Evolutionary conservation across 1,140 invertebrate genomes (phyloP), one percentile per base, ranked within the genome.

Genomic region (Medauroidea extradentata): DNA sequence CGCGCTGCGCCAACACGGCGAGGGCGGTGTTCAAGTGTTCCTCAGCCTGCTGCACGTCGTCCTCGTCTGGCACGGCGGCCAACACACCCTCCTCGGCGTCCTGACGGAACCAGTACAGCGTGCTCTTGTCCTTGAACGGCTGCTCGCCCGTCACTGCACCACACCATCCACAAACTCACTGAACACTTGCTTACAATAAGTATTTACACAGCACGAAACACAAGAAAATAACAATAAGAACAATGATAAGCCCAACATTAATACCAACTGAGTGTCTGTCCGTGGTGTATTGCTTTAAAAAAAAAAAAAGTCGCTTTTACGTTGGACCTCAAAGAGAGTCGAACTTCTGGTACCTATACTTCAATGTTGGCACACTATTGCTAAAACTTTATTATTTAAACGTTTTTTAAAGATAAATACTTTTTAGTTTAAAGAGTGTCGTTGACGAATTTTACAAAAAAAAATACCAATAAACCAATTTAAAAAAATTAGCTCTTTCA

Each of bases 111-210:
- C 89, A 83, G 74, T 92, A 92, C 63, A 91, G 85, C 62, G 91
- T 81, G 72, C 88, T 89, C 75, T 91, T 91, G 76, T 93, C 90
- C 70, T 88, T 85, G 73, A 93, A 93, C 19, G 87, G 85, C 67
- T 90, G 87, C 68, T 92, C 89, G 60, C 84, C 83, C 56, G 85
- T 85, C n/a, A 90, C 89, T 86, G 67, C 25, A 72, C 69, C 34
- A 53, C 19, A 59, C 52, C 58, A 29, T 50, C 48, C 21, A 53
- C 48, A 50, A 50, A 3, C 23, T 18, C 21, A 24, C n/a, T n/a
- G n/a, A n/a, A n/a, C n/a, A n/a, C n/a, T n/a, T n/a, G n/a, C n/a
- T n/a, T n/a, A n/a, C n/a, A n/a, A n/a, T n/a, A n/a, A n/a, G n/a
- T n/a, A n/a, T n/a, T n/a, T 52, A 13, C 14, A 55, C 19, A 19